Percentiles rank a stretch among this genome's conserved stretches.
phyloP scores from a whole-genome alignment of 2,888 invertebrate genomes.

The Poecilobothrus nobilitatus region DNA sequence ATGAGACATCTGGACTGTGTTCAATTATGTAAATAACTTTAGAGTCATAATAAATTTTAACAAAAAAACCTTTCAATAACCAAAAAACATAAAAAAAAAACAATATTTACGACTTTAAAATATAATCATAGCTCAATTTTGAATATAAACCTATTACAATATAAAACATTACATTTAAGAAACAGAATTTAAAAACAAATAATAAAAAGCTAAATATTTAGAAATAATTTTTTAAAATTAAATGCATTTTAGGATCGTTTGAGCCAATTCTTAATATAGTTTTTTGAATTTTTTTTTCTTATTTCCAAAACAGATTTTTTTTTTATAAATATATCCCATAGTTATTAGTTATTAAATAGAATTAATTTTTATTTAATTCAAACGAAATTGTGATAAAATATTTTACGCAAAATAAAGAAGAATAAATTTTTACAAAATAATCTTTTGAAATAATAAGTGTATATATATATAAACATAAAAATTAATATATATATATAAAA shows the following conservation, averaged over 20 bases:
- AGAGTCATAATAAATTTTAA: not conserved
- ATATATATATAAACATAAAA: not conserved
- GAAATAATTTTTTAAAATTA: not conserved
- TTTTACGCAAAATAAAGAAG: not conserved
- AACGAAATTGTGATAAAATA: constrained; percentile 1
- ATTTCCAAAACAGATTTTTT: not conserved
- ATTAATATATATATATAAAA: not conserved
- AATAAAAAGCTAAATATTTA: not conserved
- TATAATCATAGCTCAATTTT: not conserved
- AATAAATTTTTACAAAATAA: not conserved
- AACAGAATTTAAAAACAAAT: too few relatives aligned
- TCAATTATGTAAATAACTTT: constrained; percentile 61
- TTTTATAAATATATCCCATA: not conserved
- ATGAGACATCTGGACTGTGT: constrained; percentile 77
- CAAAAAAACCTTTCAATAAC: not conserved
- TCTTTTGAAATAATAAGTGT: not conserved
- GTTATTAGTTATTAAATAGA: not conserved
- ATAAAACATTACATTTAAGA: not conserved
- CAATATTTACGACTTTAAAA: not conserved
- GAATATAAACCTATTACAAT: not conserved
- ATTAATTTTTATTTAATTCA: not conserved
- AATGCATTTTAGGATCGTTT: not conserved
- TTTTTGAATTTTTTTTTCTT: not conserved
- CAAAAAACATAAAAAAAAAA: not conserved
- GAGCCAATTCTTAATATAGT: not conserved